Conservation (phyloP, 2,888 invertebrate genomes). For the Drosophila glabriapex region DNA sequence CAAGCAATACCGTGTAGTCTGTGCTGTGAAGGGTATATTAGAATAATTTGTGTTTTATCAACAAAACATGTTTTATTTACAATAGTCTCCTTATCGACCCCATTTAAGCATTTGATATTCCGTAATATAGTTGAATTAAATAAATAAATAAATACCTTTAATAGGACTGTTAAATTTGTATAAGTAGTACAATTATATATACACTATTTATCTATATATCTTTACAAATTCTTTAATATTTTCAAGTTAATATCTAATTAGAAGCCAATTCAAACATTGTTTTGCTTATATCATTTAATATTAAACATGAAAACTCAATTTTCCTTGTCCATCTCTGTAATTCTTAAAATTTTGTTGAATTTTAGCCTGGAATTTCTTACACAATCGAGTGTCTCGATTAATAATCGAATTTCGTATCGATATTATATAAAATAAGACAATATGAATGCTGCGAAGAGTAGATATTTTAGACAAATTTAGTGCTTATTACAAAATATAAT, state of each 20-base stretch:
- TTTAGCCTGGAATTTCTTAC: neutral
- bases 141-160: neutral
- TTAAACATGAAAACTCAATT: too few species aligned
- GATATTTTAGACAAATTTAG: too few species aligned
- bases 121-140: neutral
- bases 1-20: neutral
- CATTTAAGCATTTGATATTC: neutral
- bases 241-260: neutral
- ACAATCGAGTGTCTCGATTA: too few species aligned
- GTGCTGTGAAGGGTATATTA: conserved; percentile 3
- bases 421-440: too few species aligned
- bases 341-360: neutral
- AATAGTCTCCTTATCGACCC: neutral
- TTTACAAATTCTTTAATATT: neutral
- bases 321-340: neutral
- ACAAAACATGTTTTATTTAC: fast-evolving
- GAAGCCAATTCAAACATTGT: too few species aligned
- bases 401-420: too few species aligned
- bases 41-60: neutral
- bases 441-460: too few species aligned
- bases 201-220: too few species aligned
- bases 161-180: neutral
- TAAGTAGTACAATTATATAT: neutral
- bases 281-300: too few species aligned
- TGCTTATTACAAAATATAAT: too few species aligned